Evolutionary conservation across 2,888 invertebrate genomes (phyloP).

Genomic region (Cryptocephalus primarius): DNA sequence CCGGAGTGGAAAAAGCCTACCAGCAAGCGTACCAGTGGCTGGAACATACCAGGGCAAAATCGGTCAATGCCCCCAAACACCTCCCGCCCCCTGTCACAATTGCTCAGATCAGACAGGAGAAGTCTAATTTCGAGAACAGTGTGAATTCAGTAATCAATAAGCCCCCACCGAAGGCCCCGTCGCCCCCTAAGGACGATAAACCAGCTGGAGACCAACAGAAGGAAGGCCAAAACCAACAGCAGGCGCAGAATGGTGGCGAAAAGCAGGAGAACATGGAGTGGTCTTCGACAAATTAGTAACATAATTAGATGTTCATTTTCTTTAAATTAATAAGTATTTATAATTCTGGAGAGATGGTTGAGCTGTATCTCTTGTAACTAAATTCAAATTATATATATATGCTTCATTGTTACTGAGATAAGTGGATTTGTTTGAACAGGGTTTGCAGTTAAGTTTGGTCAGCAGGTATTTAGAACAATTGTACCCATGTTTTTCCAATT

Average conservation of each 20-base stretch:
- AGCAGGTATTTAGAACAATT: too few species aligned
- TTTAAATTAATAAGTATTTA: constrained; percentile 5
- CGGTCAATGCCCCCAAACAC: constrained; percentile 54
- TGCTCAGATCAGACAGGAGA: constrained; percentile 68
- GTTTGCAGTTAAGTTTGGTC: neutral
- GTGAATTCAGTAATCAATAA: constrained; percentile 76
- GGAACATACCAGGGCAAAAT: constrained; percentile 59
- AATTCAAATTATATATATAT: neutral
- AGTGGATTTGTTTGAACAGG: constrained; percentile 3
- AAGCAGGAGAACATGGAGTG: constrained; percentile 17
- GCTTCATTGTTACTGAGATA: neutral
- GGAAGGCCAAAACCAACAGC: constrained; percentile 5
- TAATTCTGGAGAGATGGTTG: neutral
- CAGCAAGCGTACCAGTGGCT: constrained; percentile 72
- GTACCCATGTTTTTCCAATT: neutral
- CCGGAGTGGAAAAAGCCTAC: constrained; percentile 58
- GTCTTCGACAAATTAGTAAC: constrained; percentile 15
- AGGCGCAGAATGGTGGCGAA: constrained; percentile 7
- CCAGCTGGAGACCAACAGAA: constrained; percentile 8
- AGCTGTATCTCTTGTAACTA: neutral
- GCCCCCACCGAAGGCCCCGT: constrained; percentile 74
- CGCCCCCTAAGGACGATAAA: constrained; percentile 43
- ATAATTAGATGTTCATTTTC: constrained; percentile 11
- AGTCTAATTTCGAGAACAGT: constrained; percentile 52
- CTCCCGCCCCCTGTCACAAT: constrained; percentile 66